Base-by-base conservation (phyloP, 2,113 vertebrate species). In the Scomber scombrus region DNA sequence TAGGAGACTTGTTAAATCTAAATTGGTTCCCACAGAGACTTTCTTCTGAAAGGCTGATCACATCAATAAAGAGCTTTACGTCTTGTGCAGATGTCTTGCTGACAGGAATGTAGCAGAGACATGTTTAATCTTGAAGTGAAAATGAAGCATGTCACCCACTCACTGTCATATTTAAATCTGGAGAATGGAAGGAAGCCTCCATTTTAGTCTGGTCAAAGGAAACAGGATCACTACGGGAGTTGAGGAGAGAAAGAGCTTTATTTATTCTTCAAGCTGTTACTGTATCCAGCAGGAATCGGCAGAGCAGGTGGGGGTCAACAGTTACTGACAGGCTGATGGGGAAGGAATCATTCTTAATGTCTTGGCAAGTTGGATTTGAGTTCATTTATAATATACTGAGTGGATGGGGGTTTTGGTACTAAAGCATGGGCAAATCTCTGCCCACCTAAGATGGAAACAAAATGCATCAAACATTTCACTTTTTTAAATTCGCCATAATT, bases 11-110 rank as follows among this genome's bases (percentile, higher is more conserved):
- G 80, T 78, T 81, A 61, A 61, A 60, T 75, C 73, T 71, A 67
- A 86, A 78, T 63, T 75, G 73, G 73, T 51, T 75, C 80, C 72
- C 77, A 58, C 12, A 71, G 87, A 77, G 76, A 67, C 72, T 40
- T 52, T 65, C 67, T 23, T 57, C 68, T 62, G 79, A 76, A 72
- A 55, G 18, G 12, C 77, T 80, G 58, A 82, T 80, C 47, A 73
- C 40, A 73, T 73, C 75, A 65, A 47, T 82, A 55, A 61, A 77
- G 45, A 52, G 64, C 70, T 56, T 66, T 19, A 40, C 52, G 23
- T 61, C 70, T 54, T 49, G 61, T 19, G 15, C 10, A 2, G 56
- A 43, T 71, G 23, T 26, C 23, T 26, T 26, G 23, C 23, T 26
- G 79, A 71, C 82, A 79, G 31, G 40, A 47, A 71, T 18, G 60